Evolutionary conservation across 1,140 invertebrate genomes (phyloP).

Genomic region (Oscheius sp.): DNA sequence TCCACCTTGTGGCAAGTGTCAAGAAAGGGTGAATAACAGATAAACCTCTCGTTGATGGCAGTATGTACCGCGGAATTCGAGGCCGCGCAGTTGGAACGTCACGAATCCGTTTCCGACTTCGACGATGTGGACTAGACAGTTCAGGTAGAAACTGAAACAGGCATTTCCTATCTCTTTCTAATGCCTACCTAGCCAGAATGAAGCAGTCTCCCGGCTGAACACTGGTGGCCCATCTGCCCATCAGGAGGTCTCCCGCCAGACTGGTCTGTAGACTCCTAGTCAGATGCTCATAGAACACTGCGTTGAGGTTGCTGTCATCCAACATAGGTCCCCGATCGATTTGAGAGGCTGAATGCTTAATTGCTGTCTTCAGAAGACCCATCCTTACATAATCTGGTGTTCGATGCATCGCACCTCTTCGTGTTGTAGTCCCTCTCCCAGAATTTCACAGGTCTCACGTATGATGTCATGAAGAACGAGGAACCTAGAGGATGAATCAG

Average conservation of each 20-base stretch:
- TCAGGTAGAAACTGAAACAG: slow-evolving; percentile 89
- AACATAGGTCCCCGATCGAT: slow-evolving; percentile 81
- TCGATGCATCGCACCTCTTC: slow-evolving; percentile 90
- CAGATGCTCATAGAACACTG: slow-evolving; percentile 98
- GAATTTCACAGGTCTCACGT: slow-evolving; percentile 94
- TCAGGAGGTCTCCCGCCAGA: slow-evolving; percentile 84
- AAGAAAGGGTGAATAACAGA: slow-evolving; percentile 35
- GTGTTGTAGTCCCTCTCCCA: slow-evolving; percentile 81
- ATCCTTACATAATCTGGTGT: slow-evolving; percentile 87
- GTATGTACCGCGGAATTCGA: slow-evolving; percentile 95
- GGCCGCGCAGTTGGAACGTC: slow-evolving; percentile 91
- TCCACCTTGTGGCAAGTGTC: slow-evolving; percentile 73
- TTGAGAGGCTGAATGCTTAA: too few relatives aligned
- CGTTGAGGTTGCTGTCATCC: slow-evolving; percentile 98
- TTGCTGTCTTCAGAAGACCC: too few relatives aligned
- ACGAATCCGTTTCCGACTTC: slow-evolving; percentile 97
- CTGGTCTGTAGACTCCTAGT: slow-evolving; percentile 92
- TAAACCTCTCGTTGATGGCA: slow-evolving; percentile 85
- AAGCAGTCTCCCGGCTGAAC: slow-evolving; percentile 73
- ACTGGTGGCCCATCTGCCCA: slow-evolving; percentile 68
- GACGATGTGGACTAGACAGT: slow-evolving; percentile 94
- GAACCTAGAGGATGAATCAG: slow-evolving; percentile 77
- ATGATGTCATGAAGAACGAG: slow-evolving; percentile 95
- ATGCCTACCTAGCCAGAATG: slow-evolving; percentile 86
- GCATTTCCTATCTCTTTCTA: background rate